phyloP scores from a whole-genome alignment of 2,113 vertebrate genomes.

The Cynocephalus volans region DNA sequence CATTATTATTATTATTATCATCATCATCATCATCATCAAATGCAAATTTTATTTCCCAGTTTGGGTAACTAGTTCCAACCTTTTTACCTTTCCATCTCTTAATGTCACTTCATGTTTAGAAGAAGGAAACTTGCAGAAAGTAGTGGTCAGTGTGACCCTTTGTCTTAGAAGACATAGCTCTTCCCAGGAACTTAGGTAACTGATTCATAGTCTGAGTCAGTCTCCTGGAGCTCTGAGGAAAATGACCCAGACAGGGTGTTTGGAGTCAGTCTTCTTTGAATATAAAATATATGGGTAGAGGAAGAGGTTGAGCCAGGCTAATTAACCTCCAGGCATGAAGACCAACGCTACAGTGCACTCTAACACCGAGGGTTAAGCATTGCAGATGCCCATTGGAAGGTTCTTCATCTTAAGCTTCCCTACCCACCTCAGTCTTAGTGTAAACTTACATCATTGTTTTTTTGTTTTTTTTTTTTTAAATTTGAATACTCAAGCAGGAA shows the following conservation, averaged over 20 bases:
- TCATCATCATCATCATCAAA: neutral
- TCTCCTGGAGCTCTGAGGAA: neutral
- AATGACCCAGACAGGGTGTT: neutral
- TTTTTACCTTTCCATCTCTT: neutral
- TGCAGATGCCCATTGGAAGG: neutral
- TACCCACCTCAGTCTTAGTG: fast-evolving
- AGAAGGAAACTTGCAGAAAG: neutral
- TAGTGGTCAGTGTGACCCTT: neutral
- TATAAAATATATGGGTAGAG: neutral
- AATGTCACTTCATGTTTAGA: neutral
- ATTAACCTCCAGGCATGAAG: neutral
- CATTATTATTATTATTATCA: neutral
- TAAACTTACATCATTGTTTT: neutral
- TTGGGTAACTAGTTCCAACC: neutral
- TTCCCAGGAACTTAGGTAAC: neutral
- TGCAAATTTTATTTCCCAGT: neutral
- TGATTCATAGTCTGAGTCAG: neutral
- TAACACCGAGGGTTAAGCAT: neutral
- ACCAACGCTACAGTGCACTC: neutral
- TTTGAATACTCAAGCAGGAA: neutral
- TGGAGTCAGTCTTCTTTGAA: slow-evolving; percentile 1
- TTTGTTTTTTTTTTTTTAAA: slow-evolving; percentile 44
- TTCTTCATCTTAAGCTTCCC: neutral
- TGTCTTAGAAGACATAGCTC: neutral
- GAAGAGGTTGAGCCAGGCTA: neutral